Percentiles rank a stretch among this genome's conserved stretches.
Conservation (phyloP, 2,888 invertebrate species). For the Eupeodes latifasciatus region DNA sequence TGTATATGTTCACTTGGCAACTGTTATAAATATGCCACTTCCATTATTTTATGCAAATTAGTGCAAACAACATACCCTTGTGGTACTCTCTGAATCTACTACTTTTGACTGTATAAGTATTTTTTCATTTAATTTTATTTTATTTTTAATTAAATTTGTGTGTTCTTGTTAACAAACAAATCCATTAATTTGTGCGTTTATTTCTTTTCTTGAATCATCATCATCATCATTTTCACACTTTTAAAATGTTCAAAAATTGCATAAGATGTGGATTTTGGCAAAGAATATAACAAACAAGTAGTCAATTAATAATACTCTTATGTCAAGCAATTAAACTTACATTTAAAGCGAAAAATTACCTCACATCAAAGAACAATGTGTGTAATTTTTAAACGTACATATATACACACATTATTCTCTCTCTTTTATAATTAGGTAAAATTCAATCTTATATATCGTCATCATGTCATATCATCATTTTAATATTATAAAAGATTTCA, state of each 20-base stretch:
- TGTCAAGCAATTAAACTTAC: constrained; percentile 46
- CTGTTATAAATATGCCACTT: too few species aligned
- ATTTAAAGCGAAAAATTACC: constrained; percentile 23
- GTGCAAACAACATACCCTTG: too few species aligned
- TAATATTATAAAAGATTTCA: constrained; percentile 4
- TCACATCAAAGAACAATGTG: constrained; percentile 46
- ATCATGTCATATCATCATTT: not conserved
- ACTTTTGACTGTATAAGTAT: not conserved
- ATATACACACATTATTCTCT: not conserved
- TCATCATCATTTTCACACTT: constrained; percentile 11
- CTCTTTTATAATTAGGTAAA: not conserved
- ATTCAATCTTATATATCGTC: constrained; percentile 8
- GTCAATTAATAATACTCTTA: constrained; percentile 51
- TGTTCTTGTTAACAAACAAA: constrained; percentile 5
- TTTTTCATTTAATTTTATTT: not conserved
- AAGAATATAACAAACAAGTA: constrained; percentile 18
- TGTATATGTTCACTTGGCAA: too few species aligned
- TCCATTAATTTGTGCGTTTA: not conserved
- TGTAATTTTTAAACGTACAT: constrained; percentile 11
- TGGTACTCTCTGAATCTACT: too few species aligned
- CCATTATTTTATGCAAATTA: too few species aligned
- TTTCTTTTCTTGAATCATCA: not conserved
- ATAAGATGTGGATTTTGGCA: constrained; percentile 50
- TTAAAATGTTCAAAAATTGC: constrained; percentile 36
- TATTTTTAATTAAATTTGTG: not conserved